phyloP scores from a whole-genome alignment of 2,113 vertebrate species.

The Ciconia maguari region DNA sequence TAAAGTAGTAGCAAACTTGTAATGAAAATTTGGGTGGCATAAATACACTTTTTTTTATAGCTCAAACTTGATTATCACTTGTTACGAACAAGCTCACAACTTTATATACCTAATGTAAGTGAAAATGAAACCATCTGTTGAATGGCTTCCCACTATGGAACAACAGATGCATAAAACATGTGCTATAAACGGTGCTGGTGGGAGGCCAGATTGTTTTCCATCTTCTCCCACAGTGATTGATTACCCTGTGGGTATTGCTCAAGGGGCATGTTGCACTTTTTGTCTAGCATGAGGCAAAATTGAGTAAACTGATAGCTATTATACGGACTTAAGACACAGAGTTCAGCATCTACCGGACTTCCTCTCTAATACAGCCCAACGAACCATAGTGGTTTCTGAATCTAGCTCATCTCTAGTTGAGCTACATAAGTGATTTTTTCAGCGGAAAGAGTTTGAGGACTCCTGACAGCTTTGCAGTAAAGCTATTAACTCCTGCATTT shows the following conservation, averaged over 20 bases:
- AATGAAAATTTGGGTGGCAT: background rate
- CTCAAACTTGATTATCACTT: slow-evolving; percentile 14
- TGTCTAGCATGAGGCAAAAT: background rate
- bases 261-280: background rate
- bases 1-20: background rate
- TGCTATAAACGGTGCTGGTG: background rate
- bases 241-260: background rate
- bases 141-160: slow-evolving; percentile 1
- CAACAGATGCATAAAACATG: slow-evolving; percentile 42
- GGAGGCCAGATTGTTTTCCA: slow-evolving; percentile 46
- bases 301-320: background rate
- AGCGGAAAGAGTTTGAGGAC: background rate
- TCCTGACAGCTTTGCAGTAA: background rate
- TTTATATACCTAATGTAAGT: slow-evolving; percentile 42
- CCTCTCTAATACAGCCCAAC: background rate
- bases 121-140: slow-evolving; percentile 63
- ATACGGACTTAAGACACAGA: background rate
- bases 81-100: slow-evolving; percentile 18
- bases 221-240: slow-evolving; percentile 37
- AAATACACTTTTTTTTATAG: background rate
- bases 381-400: background rate
- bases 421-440: background rate
- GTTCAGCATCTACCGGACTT: background rate
- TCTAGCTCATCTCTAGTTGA: background rate
- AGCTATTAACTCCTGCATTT: background rate